A percentile compares a stretch with the other conserved stretches of the same genome.
Conservation (phyloP, 2,113 vertebrate species). For the Delphinapterus leucas region DNA sequence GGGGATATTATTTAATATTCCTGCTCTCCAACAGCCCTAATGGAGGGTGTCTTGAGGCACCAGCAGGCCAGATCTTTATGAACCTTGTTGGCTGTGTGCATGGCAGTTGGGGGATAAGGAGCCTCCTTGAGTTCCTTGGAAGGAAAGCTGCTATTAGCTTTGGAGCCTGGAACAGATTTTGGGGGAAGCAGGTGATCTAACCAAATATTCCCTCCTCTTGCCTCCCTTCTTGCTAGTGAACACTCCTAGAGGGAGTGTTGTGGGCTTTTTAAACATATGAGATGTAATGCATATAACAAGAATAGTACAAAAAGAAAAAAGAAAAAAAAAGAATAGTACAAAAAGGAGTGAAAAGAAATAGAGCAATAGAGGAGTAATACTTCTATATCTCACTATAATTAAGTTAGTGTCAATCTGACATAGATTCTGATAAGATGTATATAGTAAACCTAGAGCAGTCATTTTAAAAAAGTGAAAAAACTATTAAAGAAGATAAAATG, state of each 20-base stretch:
- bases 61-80: neutral
- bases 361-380: neutral
- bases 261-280: neutral
- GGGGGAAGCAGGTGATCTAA: neutral
- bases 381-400: neutral
- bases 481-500: neutral
- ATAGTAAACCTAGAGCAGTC: neutral
- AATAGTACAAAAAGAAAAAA: neutral
- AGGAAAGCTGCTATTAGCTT: neutral
- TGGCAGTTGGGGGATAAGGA: neutral
- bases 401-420: neutral
- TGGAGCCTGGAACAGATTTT: neutral
- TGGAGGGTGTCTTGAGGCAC: neutral
- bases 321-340: neutral
- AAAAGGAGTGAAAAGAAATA: neutral
- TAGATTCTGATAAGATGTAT: neutral
- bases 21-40: neutral
- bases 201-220: neutral
- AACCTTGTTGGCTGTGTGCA: neutral
- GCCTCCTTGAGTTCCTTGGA: neutral
- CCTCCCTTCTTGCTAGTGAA: neutral
- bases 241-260: neutral
- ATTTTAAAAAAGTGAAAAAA: neutral
- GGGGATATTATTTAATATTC: too few relatives aligned
- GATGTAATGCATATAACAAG: neutral